These are phyloP conservation scores for Sceloporus undulatus DNA, from an alignment of 2,113 vertebrate genomes.

Conservation along the genomic window DNA sequence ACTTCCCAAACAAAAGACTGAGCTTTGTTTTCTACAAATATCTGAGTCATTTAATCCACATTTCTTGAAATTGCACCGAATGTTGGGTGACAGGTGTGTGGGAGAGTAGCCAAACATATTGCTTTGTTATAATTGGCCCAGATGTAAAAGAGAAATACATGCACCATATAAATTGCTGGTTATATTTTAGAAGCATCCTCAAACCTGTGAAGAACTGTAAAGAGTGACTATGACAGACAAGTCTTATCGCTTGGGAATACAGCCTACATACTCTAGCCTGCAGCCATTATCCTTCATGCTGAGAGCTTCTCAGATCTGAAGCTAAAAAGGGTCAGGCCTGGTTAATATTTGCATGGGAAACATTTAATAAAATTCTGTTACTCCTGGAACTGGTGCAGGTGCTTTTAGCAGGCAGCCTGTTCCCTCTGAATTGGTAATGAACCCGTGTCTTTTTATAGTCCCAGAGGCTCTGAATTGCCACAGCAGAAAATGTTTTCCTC, in stretches of 20 bases:
- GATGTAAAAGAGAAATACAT: neutral
- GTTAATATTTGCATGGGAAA: constrained; percentile 12
- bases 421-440: constrained; percentile 6
- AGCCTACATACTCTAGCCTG: constrained; percentile 38
- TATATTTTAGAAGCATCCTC: constrained; percentile 16
- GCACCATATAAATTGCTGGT: constrained; percentile 5
- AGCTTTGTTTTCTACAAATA: constrained; percentile 40
- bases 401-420: constrained; percentile 11
- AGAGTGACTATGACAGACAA: constrained; percentile 26
- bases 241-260: constrained; percentile 31
- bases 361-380: constrained; percentile 41
- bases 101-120: constrained; percentile 12
- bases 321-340: constrained; percentile 16
- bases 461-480: neutral
- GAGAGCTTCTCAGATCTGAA: constrained; percentile 23
- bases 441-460: constrained; percentile 2
- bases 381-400: constrained; percentile 8
- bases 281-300: constrained; percentile 31
- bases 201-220: constrained; percentile 18
- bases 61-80: constrained; percentile 45
- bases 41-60: constrained; percentile 38
- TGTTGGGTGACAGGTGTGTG: constrained; percentile 37
- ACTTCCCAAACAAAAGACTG: constrained; percentile 53
- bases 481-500: constrained; percentile 24
- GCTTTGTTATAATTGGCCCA: constrained; percentile 38